Conservation (phyloP, 2,797 vertebrate species). For the Microcaecilia unicolor region DNA sequence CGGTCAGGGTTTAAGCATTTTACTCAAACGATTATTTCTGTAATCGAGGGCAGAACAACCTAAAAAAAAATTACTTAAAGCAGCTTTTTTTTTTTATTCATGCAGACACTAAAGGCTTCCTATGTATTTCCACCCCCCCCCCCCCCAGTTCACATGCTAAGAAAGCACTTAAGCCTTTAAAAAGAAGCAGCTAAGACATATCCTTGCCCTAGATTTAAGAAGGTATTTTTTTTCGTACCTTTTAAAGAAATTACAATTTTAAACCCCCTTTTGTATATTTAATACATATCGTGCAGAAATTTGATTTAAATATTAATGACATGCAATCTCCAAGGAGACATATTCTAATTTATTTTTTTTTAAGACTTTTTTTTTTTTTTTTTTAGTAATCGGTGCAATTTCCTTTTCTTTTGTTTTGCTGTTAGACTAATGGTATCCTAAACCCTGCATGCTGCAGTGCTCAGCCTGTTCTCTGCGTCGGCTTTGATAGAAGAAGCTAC, state of each 20-base stretch:
- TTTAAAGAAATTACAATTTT: conserved; percentile 1
- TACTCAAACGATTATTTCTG: conserved; percentile 41
- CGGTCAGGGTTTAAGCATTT: conserved; percentile 43
- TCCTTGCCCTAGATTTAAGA: conserved; percentile 50
- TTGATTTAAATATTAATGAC: conserved; percentile 31
- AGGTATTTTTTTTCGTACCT: conserved; percentile 30
- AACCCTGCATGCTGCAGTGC: conserved; percentile 73
- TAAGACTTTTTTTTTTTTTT: too few species aligned
- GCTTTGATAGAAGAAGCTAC: conserved; percentile 74
- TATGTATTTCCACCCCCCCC: conserved; percentile 8
- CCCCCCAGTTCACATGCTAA: conserved; percentile 45
- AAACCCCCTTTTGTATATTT: conserved; percentile 23
- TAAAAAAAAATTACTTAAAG: conserved; percentile 48
- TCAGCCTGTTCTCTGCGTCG: conserved; percentile 57
- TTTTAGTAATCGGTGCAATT: conserved; percentile 35
- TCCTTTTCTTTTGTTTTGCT: conserved; percentile 26
- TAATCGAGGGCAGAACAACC: conserved; percentile 42
- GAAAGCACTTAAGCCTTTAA: conserved; percentile 27
- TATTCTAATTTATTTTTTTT: conserved; percentile 29
- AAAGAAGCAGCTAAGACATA: conserved; percentile 45
- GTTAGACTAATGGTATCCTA: conserved; percentile 48
- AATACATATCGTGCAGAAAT: conserved; percentile 41
- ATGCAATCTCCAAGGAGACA: conserved; percentile 50
- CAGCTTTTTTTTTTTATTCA: conserved; percentile 57
- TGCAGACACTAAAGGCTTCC: conserved; percentile 45